Percentiles rank a stretch among this genome's conserved stretches.
Evolutionary conservation across 2,113 vertebrate genomes (phyloP).

Genomic region (Raphicerus campestris): DNA sequence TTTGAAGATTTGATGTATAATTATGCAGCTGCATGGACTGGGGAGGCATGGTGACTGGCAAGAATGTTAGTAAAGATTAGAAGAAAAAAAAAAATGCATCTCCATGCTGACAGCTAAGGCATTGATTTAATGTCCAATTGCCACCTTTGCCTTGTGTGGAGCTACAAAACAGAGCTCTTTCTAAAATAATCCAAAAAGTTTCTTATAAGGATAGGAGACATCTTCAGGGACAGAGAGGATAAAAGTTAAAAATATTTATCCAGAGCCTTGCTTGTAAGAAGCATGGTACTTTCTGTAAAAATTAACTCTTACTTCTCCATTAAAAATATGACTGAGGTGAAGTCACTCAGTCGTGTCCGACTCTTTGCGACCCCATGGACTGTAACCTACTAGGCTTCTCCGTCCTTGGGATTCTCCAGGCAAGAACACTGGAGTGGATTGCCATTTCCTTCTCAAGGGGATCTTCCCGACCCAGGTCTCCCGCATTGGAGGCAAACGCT

Average conservation of each 20-base stretch:
- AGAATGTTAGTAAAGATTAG: conserved; percentile 51
- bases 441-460: too few relatives aligned
- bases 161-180: not conserved
- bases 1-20: conserved; percentile 70
- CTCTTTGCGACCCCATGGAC: too few relatives aligned
- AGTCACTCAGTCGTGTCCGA: too few relatives aligned
- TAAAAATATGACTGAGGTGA: not conserved
- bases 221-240: not conserved
- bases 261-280: not conserved
- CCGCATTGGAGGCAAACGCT: too few relatives aligned
- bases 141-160: conserved; percentile 16
- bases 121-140: conserved; percentile 8
- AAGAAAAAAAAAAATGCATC: not conserved
- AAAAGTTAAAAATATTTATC: conserved; percentile 19
- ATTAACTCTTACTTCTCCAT: conserved; percentile 9
- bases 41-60: conserved; percentile 43
- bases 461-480: too few relatives aligned
- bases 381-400: too few relatives aligned
- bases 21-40: conserved; percentile 71
- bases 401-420: too few relatives aligned
- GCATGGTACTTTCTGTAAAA: not conserved
- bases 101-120: conserved; percentile 19
- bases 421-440: too few relatives aligned
- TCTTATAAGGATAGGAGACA: not conserved
- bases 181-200: not conserved